Base-by-base conservation (phyloP, 2,113 vertebrate species). In the Megaleporinus macrocephalus region DNA sequence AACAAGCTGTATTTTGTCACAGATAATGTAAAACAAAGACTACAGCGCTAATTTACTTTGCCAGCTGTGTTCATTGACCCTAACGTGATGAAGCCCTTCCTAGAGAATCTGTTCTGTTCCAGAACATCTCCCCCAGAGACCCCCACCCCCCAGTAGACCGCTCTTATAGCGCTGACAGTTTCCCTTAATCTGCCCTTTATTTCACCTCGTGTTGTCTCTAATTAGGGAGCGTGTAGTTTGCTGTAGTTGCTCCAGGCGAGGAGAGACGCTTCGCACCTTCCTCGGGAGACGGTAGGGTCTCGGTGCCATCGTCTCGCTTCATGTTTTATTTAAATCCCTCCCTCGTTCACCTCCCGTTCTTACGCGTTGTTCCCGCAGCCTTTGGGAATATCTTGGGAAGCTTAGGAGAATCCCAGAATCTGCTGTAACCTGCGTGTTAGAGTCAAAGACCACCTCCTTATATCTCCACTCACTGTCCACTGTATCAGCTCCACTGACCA, bases 181-280 rank as follows among this genome's bases (percentile, higher is more conserved):
- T 41, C n/a, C n/a, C 5, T 44, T 41, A 49, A 5, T 53, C 44
- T 55, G 29, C 59, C 65, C 77, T 70, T 59, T 53, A 26, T 18
- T 14, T 79, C 44, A 79, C 77, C 77, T 70, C 16, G 16, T 20
- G 30, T 70, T 29, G 12, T 18, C 49, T 79, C 59, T 79, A 79
- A 79, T 79, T 79, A 79, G 51, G 2, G 27, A 44, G 24, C 51
- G 15, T 13, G 55, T 26, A 66, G 51, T 51, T 29, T 59, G 36
- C 30, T 16, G 1, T 69, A 41, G 15, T n/a, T 59, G 9, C 68
- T 70, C 70, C 29, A 66, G 49, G 51, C 65, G 27, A 57, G 30
- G 62, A 70, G 51, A 65, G 55, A 36, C 27, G 15, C 41, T 18
- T n/a, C 26, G 15, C 22, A 36, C 65, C 2, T 69, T 27, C 12